A percentile compares a stretch with the other conserved stretches of the same genome.
Conservation (phyloP, 2,797 vertebrate species). For the Aerospiza tachiro region DNA sequence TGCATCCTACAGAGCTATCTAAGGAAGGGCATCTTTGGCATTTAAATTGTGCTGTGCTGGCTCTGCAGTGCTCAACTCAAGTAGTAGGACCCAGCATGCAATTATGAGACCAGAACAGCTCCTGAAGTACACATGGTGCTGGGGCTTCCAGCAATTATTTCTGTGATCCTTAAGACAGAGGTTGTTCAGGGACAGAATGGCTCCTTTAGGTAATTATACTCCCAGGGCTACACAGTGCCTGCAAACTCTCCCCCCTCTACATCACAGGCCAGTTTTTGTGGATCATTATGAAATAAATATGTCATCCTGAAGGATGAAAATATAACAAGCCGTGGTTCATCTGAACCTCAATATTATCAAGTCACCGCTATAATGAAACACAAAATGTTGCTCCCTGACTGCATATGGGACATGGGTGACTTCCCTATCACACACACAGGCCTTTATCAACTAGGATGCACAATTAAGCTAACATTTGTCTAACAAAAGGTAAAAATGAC, state of each 20-base stretch:
- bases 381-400: background rate
- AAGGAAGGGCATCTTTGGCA: background rate
- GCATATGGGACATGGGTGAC: background rate
- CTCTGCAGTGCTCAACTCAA: background rate
- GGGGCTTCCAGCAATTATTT: background rate
- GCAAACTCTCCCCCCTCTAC: background rate
- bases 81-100: background rate
- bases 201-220: constrained; percentile 17
- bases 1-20: background rate
- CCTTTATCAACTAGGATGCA: background rate
- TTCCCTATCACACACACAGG: background rate
- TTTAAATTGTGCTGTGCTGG: background rate
- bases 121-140: background rate
- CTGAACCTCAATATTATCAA: background rate
- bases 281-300: constrained; percentile 7
- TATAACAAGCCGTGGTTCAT: background rate
- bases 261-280: background rate
- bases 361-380: background rate
- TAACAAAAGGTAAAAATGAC: background rate
- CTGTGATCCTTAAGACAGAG: background rate
- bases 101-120: background rate
- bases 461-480: background rate
- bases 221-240: background rate
- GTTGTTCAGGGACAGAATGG: background rate
- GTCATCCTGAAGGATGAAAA: constrained; percentile 2